A percentile compares a stretch with the other conserved stretches of the same genome.
These are phyloP conservation scores for Netelia virgata DNA, from an alignment of 2,888 invertebrate genomes.

Conservation along the genomic window DNA sequence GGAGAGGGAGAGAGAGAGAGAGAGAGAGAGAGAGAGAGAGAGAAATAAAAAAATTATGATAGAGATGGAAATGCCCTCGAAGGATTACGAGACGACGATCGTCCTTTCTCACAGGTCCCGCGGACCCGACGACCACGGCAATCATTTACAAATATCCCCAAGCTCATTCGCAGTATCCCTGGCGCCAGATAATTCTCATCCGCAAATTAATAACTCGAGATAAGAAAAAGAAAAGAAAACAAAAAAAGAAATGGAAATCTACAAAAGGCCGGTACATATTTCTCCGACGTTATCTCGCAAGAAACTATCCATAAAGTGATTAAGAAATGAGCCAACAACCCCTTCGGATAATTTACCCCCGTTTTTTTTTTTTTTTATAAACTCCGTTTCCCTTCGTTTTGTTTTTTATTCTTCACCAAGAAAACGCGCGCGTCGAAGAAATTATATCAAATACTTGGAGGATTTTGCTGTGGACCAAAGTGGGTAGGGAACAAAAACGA, in stretches of 20 bases:
- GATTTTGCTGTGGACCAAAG: no score
- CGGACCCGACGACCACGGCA: neutral
- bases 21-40: conserved; percentile 9
- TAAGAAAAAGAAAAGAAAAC: neutral
- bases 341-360: neutral
- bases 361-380: neutral
- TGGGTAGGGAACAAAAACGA: no score
- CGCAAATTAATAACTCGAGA: neutral
- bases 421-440: neutral
- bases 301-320: conserved; percentile 32
- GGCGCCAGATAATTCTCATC: conserved; percentile 46
- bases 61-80: conserved; percentile 8
- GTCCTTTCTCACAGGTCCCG: neutral
- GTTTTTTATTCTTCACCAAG: neutral
- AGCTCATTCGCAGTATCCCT: neutral
- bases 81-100: conserved; percentile 31
- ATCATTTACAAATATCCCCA: conserved; percentile 24
- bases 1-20: neutral
- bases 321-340: conserved; percentile 8
- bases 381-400: neutral
- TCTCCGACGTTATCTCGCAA: conserved; percentile 5
- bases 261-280: conserved; percentile 14
- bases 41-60: neutral
- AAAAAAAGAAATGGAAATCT: no score
- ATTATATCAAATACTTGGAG: neutral